Evolutionary conservation across 2,888 invertebrate species (phyloP), one percentile per base, ranked within the genome.

Genomic region (Caenorhabditis doughertyi): DNA sequence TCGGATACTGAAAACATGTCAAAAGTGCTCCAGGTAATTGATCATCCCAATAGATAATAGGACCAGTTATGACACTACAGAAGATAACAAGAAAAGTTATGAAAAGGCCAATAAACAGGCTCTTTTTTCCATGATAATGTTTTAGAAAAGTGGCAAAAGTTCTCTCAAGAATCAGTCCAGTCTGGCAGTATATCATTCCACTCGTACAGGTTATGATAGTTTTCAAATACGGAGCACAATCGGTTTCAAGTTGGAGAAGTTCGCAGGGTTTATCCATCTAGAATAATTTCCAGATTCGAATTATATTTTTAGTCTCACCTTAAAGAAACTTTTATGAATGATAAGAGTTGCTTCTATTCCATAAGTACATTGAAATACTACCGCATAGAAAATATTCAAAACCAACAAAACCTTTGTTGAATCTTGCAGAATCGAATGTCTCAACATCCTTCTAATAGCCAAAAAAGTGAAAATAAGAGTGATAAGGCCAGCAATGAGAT

Each of bases 121-220:
- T 32, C 2, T 35, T 42, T 5, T 32, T 3, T 11, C 21, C 18
- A n/a, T 32, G 5, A 35, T 65, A 74, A 13, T 13, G 23, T 1
- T 8, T 25, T 0, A 47, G n/a, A 29, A 74, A 74, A 8, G 74
- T 74, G 32, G 74, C 64, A 21, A 35, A 56, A 7, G 47, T 25
- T 13, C 74, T 21, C 25, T 74, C 74, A 9, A 74, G 16, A 4
- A 74, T 65, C 4, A 74, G n/a, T 9, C 65, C 74, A 11, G 74
- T 56, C 25, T 74, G 74, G 9, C 74, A 55, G 13, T 27, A 44
- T 9, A 74, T 65, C 65, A 65, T 74, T 32, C 74, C 74, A 39
- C 47, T 65, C n/a, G 65, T 27, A 9, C 42, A 42, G 1, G 25
- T 9, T 11, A 74, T 7, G 2, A 74, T 4, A 3, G 25, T n/a